Conservation (phyloP, 2,888 invertebrate species). For the Hylaea fasciaria region DNA sequence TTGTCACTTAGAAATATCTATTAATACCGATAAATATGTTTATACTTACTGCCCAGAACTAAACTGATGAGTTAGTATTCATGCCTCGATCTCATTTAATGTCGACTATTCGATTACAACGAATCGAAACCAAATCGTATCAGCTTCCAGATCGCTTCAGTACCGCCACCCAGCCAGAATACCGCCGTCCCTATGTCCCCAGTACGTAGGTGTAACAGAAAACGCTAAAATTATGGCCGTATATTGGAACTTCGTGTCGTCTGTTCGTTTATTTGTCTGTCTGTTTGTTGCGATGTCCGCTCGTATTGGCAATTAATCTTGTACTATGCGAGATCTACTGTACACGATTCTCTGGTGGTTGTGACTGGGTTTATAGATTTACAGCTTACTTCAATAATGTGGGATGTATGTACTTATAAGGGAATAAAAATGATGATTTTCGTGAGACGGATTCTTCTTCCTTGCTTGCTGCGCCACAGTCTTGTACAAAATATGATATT, state of each 20-base stretch:
- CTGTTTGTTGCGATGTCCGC: constrained; percentile 57
- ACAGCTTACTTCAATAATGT: neutral
- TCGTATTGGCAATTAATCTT: constrained; percentile 79
- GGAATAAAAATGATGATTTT: no score
- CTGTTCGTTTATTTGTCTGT: constrained; percentile 68
- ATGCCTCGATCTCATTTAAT: no score
- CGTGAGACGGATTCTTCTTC: no score
- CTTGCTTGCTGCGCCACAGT: no score
- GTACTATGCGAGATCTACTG: constrained; percentile 50
- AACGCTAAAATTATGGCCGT: constrained; percentile 76
- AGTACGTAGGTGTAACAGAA: constrained; percentile 78
- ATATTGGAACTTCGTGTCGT: constrained; percentile 77
- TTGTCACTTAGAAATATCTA: no score
- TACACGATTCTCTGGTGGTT: constrained; percentile 38
- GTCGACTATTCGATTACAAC: no score
- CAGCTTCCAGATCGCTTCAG: neutral
- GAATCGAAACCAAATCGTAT: no score
- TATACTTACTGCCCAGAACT: no score
- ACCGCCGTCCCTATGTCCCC: constrained; percentile 46
- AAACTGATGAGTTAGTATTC: no score
- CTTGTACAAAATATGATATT: no score
- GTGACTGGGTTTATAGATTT: constrained; percentile 14
- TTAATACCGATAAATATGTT: no score
- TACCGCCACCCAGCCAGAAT: constrained; percentile 54
- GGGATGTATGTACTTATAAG: neutral